phyloP scores from a whole-genome alignment of 2,113 vertebrate species.

The Stegastes partitus region DNA sequence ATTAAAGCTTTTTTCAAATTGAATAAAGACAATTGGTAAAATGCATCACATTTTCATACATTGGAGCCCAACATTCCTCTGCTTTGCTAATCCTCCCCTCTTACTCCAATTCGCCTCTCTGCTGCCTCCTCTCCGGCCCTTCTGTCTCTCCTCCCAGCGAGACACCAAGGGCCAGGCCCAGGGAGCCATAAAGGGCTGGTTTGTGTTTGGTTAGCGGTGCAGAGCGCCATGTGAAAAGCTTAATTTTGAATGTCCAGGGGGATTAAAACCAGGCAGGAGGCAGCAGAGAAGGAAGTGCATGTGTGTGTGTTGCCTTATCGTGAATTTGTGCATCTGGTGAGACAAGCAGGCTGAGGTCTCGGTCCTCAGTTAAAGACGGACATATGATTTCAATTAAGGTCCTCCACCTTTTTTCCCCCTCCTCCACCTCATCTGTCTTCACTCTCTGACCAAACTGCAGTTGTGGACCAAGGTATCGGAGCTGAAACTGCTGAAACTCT shows the following conservation, averaged over 20 bases:
- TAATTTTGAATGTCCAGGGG: slow-evolving; percentile 72
- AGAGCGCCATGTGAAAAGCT: slow-evolving; percentile 75
- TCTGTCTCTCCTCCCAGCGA: slow-evolving; percentile 41
- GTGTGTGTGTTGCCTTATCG: slow-evolving; percentile 4
- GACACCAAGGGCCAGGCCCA: slow-evolving; percentile 37
- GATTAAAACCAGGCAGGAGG: slow-evolving; percentile 65
- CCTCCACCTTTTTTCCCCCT: slow-evolving; percentile 52
- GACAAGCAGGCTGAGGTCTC: slow-evolving; percentile 40
- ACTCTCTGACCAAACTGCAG: slow-evolving; percentile 23
- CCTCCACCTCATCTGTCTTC: slow-evolving; percentile 21
- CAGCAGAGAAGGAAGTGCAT: slow-evolving; percentile 12
- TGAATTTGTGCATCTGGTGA: slow-evolving; percentile 43
- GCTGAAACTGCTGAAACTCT: slow-evolving; percentile 53
- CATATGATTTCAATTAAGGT: slow-evolving; percentile 82
- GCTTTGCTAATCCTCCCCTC: slow-evolving; percentile 2
- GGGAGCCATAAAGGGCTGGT: slow-evolving; percentile 62
- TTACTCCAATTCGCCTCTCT: background rate
- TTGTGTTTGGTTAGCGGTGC: slow-evolving; percentile 79
- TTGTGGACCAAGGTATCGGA: slow-evolving; percentile 30
- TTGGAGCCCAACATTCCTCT: slow-evolving; percentile 1
- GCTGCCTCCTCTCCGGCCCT: background rate
- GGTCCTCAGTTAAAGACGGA: slow-evolving; percentile 40
- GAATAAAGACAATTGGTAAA: slow-evolving; percentile 2
- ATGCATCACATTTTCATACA: slow-evolving; percentile 18
- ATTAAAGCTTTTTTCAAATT: slow-evolving; percentile 13